Evolutionary conservation across 2,888 invertebrate species (phyloP).

Genomic region (Phalangium opilio): DNA sequence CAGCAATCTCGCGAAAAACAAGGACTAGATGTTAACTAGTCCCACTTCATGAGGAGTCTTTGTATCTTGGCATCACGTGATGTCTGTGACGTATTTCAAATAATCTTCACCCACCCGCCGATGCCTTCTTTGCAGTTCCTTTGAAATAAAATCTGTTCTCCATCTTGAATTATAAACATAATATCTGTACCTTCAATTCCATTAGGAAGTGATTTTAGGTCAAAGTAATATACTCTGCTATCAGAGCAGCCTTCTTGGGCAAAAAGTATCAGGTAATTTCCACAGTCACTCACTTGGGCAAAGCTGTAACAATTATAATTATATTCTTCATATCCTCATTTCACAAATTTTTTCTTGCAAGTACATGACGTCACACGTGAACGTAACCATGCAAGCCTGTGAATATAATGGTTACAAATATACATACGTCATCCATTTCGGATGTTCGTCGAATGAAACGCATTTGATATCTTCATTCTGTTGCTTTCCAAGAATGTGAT

Average conservation of each 20-base stretch:
- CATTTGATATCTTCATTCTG: conserved; percentile 73
- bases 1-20: no score
- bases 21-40: no score
- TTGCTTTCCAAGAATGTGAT: conserved; percentile 70
- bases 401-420: neutral
- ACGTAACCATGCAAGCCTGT: neutral
- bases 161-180: no score
- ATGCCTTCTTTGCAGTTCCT: no score
- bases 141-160: no score
- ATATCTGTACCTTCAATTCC: conserved; percentile 27
- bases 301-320: conserved; percentile 41
- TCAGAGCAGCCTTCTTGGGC: conserved; percentile 79
- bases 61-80: no score
- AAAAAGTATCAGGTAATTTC: conserved; percentile 65
- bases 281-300: conserved; percentile 76
- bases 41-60: no score
- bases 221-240: conserved; percentile 42
- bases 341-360: conserved; percentile 1
- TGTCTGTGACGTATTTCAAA: no score
- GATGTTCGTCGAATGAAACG: conserved; percentile 78
- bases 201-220: conserved; percentile 28
- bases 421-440: conserved; percentile 69
- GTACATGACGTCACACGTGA: neutral
- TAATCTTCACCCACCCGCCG: no score
- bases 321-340: conserved; percentile 1